Conservation (phyloP, 2,113 vertebrate species). For the Nerophis lumbriciformis region DNA sequence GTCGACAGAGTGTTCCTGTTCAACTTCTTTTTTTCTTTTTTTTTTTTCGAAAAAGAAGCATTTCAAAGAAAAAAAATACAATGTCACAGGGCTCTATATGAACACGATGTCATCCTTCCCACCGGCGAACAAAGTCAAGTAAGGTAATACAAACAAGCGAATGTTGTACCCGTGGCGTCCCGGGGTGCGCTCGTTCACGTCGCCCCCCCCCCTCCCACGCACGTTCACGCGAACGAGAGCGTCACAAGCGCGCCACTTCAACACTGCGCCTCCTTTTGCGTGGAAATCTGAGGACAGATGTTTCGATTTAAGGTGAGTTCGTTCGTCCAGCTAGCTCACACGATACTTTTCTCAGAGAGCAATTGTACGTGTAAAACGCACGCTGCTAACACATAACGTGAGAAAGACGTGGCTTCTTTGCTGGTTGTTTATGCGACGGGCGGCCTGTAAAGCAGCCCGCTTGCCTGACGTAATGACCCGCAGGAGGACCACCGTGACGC, state of each 20-base stretch:
- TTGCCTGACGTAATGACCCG: slow-evolving; percentile 29
- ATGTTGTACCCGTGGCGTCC: not conserved
- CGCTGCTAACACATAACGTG: fast-evolving
- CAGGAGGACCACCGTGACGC: not conserved
- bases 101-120: not conserved
- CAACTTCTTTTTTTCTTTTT: too few species aligned
- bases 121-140: not conserved
- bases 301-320: slow-evolving; percentile 76
- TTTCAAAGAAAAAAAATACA: too few species aligned
- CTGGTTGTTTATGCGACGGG: slow-evolving; percentile 57
- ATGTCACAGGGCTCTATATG: too few species aligned
- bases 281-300: slow-evolving; percentile 64
- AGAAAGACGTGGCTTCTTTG: not conserved
- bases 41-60: too few species aligned
- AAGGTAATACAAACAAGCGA: not conserved
- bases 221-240: slow-evolving; percentile 49
- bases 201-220: not conserved
- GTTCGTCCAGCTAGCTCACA: fast-evolving
- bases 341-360: fast-evolving
- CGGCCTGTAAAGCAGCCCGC: slow-evolving; percentile 57
- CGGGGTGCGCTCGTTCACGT: slow-evolving; percentile 46
- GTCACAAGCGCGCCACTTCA: slow-evolving; percentile 65
- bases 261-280: slow-evolving; percentile 42
- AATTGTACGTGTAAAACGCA: fast-evolving
- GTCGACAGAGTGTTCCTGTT: too few species aligned